Conservation (phyloP, 2,888 invertebrate species). For the Morpho deidamia region DNA sequence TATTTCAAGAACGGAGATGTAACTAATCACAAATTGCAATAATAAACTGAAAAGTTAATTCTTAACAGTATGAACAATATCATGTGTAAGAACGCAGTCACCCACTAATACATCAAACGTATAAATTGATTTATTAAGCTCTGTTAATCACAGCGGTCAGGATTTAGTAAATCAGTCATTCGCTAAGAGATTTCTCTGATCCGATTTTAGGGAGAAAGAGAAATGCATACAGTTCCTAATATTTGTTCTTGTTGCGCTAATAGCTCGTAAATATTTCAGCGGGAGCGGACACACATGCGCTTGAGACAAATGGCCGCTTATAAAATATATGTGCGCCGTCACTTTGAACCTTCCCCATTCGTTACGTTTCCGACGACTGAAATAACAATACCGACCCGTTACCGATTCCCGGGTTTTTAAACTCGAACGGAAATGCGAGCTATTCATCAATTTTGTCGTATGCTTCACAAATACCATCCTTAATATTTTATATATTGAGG, state of each 20-base stretch:
- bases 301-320: slow-evolving; percentile 65
- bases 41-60: slow-evolving; percentile 1
- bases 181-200: slow-evolving; percentile 47
- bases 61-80: neutral
- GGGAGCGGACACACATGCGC: slow-evolving; percentile 56
- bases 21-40: too few species aligned
- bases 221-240: slow-evolving; percentile 35
- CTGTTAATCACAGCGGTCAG: slow-evolving; percentile 15
- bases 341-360: slow-evolving; percentile 65
- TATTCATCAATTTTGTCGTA: slow-evolving; percentile 61
- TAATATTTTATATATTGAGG: slow-evolving; percentile 32
- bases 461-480: slow-evolving; percentile 49
- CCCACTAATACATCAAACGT: slow-evolving; percentile 23
- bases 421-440: slow-evolving; percentile 53
- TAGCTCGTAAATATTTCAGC: slow-evolving; percentile 76
- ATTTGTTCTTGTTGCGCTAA: slow-evolving; percentile 65
- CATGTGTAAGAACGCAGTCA: neutral
- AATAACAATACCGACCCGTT: slow-evolving; percentile 65
- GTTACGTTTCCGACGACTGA: slow-evolving; percentile 68
- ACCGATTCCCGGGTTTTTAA: slow-evolving; percentile 47
- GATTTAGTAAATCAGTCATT: slow-evolving; percentile 58
- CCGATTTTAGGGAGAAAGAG: slow-evolving; percentile 36
- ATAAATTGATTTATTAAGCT: slow-evolving; percentile 22
- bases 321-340: slow-evolving; percentile 65
- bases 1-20: too few species aligned